Conservation (phyloP, 2,113 vertebrate genomes). For the Sebastes fasciatus region DNA sequence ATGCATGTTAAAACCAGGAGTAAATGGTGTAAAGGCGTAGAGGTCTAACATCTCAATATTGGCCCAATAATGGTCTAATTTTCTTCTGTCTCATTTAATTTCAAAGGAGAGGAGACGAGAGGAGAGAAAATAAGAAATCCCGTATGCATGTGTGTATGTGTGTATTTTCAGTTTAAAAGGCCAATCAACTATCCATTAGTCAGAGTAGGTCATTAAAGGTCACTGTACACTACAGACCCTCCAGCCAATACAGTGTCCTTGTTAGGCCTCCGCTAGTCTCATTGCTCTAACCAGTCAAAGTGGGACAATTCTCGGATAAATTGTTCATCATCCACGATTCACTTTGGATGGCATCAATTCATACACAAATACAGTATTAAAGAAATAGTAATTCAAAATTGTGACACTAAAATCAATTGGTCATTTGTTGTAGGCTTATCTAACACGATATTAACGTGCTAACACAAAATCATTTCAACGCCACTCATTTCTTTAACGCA, state of each 20-base stretch:
- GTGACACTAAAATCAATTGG: background rate
- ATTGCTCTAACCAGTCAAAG: conserved; percentile 16
- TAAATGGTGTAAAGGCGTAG: background rate
- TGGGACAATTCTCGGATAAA: conserved; percentile 12
- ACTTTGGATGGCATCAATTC: background rate
- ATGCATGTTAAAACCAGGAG: background rate
- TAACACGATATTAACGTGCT: too few relatives aligned
- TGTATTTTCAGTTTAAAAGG: conserved; percentile 5
- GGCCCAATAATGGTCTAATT: background rate
- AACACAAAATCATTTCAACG: too few relatives aligned
- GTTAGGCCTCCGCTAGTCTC: conserved; percentile 22
- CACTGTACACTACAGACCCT: background rate
- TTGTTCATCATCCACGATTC: conserved; percentile 6
- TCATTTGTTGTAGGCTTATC: background rate
- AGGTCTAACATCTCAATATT: background rate
- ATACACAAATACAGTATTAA: background rate
- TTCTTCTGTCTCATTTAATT: background rate
- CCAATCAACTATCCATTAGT: conserved; percentile 40
- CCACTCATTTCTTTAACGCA: too few relatives aligned
- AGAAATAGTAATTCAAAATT: background rate
- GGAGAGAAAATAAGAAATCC: background rate
- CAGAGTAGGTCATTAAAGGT: conserved; percentile 41
- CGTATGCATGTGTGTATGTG: background rate
- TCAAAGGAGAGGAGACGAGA: background rate
- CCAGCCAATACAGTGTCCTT: conserved; percentile 22